Evolutionary conservation across 2,113 vertebrate species (phyloP).

Genomic region (Copsychus sechellarum): DNA sequence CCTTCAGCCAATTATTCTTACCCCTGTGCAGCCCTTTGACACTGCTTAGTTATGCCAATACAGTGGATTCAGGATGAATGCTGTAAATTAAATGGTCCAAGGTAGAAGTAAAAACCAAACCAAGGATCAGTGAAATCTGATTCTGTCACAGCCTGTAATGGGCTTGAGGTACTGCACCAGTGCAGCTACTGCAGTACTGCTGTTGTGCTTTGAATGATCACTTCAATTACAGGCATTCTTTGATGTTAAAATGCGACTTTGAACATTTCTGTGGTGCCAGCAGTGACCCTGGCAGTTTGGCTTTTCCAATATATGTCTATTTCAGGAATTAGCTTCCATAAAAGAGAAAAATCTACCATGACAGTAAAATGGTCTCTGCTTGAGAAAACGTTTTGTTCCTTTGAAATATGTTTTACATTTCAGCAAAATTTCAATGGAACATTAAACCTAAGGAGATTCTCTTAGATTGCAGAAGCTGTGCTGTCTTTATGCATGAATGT

Average conservation of each 20-base stretch:
- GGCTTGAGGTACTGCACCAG: rapidly evolving
- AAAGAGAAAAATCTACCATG: conserved; percentile 49
- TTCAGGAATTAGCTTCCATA: conserved; percentile 17
- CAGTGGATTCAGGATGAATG: not conserved
- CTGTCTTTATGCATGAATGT: conserved; percentile 47
- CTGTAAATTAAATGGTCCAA: not conserved
- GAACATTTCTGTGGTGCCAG: not conserved
- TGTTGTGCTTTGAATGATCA: not conserved
- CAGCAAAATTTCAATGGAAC: conserved; percentile 60
- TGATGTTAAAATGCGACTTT: not conserved
- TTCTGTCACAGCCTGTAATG: not conserved
- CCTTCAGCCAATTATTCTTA: conserved; percentile 6
- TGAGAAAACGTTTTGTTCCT: conserved; percentile 60
- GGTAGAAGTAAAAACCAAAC: not conserved
- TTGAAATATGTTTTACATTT: conserved; percentile 62
- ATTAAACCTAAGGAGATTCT: conserved; percentile 54
- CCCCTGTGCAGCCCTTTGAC: not conserved
- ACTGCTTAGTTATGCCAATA: not conserved
- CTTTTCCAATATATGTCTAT: conserved; percentile 15
- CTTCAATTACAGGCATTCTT: not conserved
- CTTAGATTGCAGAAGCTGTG: conserved; percentile 28
- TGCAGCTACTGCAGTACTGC: not conserved
- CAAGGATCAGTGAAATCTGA: not conserved
- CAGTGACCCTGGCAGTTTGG: not conserved
- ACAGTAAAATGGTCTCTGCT: conserved; percentile 40